Evolutionary conservation across 92 coral and sea anemone species (phyloP).

Genomic region (Actinernus sp.): DNA sequence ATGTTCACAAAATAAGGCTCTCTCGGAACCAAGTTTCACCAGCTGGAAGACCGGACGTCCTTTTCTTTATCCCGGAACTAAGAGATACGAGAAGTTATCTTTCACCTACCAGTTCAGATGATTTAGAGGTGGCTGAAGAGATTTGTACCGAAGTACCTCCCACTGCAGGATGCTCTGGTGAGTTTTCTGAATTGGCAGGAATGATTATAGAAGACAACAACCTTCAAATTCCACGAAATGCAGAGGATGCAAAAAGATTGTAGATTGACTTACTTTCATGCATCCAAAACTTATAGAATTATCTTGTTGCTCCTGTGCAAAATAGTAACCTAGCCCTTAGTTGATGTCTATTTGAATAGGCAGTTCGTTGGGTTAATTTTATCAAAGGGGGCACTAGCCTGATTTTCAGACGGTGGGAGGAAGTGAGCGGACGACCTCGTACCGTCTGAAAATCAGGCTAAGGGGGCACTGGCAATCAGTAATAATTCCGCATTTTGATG

Average conservation of each 20-base stretch:
- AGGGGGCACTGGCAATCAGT: no score
- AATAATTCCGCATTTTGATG: no score
- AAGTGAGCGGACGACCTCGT: no score
- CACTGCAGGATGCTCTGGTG: constrained; percentile 20
- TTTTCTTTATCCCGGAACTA: constrained; percentile 26
- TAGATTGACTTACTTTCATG: constrained; percentile 10
- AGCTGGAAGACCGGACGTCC: constrained; percentile 19
- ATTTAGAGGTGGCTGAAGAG: constrained; percentile 1
- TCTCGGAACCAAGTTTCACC: constrained; percentile 19
- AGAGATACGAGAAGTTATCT: neutral
- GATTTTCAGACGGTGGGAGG: no score
- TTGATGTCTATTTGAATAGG: no score
- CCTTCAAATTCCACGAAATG: constrained; percentile 16
- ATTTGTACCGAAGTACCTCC: constrained; percentile 1
- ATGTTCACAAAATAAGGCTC: constrained; percentile 22
- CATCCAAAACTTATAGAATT: neutral
- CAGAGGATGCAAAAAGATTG: constrained; percentile 23
- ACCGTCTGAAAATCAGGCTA: no score
- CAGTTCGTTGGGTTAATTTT: no score
- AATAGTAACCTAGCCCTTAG: constrained; percentile 1
- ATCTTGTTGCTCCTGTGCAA: no score
- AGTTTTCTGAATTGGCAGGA: constrained; percentile 19
- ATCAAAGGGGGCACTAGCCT: no score
- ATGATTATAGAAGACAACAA: constrained; percentile 33
- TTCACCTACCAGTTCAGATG: neutral